A percentile compares a stretch with the other conserved stretches of the same genome.
Conservation (phyloP, 2,888 invertebrate genomes). For the Escarpia spicata region DNA sequence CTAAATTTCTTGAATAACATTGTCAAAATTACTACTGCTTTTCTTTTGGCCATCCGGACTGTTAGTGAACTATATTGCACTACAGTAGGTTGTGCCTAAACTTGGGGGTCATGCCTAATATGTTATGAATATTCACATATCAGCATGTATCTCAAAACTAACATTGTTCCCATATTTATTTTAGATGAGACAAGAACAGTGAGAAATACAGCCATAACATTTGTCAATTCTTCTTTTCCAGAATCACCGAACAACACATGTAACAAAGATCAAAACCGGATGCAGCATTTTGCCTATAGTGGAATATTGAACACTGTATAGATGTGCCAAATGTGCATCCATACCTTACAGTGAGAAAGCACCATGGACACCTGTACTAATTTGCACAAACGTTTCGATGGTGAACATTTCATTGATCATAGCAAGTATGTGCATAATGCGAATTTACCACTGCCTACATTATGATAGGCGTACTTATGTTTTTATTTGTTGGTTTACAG, state of each 20-base stretch:
- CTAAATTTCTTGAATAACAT: neutral
- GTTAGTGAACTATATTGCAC: neutral
- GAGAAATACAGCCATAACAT: neutral
- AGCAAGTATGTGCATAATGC: neutral
- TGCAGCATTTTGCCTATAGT: neutral
- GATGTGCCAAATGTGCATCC: neutral
- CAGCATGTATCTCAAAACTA: neutral
- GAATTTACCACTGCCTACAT: neutral
- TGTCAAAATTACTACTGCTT: neutral
- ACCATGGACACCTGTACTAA: neutral
- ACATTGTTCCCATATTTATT: neutral
- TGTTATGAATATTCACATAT: neutral
- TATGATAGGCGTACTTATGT: neutral
- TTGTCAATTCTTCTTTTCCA: neutral
- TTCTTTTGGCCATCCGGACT: neutral
- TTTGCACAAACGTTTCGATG: neutral
- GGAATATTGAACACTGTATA: neutral
- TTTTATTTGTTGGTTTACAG: slow-evolving; percentile 1
- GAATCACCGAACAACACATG: neutral
- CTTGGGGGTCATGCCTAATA: neutral
- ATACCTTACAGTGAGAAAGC: neutral
- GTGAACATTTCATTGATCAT: slow-evolving; percentile 9
- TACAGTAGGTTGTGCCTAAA: neutral
- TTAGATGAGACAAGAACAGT: neutral
- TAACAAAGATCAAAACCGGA: neutral